Evolutionary conservation across 2,888 invertebrate species (phyloP), one percentile per base, ranked within the genome.

Genomic region (Catotricha subobsoleta): DNA sequence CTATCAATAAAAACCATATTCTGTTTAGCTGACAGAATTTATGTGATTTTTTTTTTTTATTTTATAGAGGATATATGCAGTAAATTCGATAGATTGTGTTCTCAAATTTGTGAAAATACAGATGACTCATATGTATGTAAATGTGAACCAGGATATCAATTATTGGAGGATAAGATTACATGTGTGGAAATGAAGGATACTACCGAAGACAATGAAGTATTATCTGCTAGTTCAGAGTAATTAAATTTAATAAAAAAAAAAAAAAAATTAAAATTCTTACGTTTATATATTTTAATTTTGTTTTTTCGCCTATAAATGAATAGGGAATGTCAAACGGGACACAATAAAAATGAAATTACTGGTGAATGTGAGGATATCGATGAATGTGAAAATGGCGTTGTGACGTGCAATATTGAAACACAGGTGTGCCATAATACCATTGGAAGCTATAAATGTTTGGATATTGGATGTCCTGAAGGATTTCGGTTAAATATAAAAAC

Each of bases 391-490:
- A 66, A 70, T 6, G 75, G 77, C 0, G 71, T 67, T 6, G 76
- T 83, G 41, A 72, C 74, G 41, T 94, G 94, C 52, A 70, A 52
- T 30, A 20, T 43, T 13, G 49, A 49, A 35, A 68, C 67, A 48
- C 75, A 81, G 54, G 59, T 67, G 13, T 86, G 84, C 54, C 62
- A 67, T 19, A 86, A 86, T 51, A 75, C 69, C 0, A 55, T 66
- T 8, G 84, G 83, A 2, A 72, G 76, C 18, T 41, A 41, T 20
- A 28, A 35, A 21, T 41, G 41, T 36, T 41, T 41, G 20, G 35
- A 41, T 29, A 27, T 41, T 29, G 48, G 46, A 1, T 62, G 62
- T 37, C 48, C 52, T 2, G 25, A 43, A 2, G 79, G 79, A 0
- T 77, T 66, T 51, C 59, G 62, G 16, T 67, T 67, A 48, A 72